A percentile compares a stretch with the other conserved stretches of the same genome.
These are phyloP conservation scores for Crocuta crocuta DNA, from an alignment of 2,113 vertebrate species.

Conservation along the genomic window DNA sequence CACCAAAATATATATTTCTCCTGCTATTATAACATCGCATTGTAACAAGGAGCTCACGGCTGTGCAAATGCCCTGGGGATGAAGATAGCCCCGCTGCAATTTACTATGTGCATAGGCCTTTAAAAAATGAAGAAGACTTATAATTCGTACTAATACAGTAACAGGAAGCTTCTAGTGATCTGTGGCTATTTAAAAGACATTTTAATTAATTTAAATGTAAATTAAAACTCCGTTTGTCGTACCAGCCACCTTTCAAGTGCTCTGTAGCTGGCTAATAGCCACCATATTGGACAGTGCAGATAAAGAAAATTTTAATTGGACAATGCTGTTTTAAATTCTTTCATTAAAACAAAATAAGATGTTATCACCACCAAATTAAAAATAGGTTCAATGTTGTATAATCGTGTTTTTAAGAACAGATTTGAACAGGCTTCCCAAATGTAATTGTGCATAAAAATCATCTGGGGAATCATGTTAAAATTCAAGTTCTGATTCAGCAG, in stretches of 20 bases:
- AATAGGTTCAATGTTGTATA: background rate
- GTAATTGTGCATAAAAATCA: background rate
- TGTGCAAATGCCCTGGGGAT: background rate
- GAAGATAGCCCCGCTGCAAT: background rate
- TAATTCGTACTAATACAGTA: background rate
- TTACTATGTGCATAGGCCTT: background rate
- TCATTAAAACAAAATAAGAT: background rate
- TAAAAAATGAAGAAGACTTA: background rate
- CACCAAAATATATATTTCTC: background rate
- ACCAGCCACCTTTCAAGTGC: background rate
- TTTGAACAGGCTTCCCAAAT: background rate
- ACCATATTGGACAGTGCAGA: background rate
- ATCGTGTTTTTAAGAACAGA: background rate
- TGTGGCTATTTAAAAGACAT: background rate
- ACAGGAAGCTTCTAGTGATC: background rate
- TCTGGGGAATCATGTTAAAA: background rate
- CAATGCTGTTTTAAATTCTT: background rate
- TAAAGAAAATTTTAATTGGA: background rate
- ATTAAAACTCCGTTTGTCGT: background rate
- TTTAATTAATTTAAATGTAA: slow-evolving; percentile 16
- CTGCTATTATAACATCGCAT: background rate
- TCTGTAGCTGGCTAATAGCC: background rate
- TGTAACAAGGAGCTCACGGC: background rate
- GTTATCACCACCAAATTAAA: background rate
- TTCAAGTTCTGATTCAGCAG: background rate